Base-by-base conservation (phyloP, 2,888 invertebrate species). In the Drosophila silvestris region DNA sequence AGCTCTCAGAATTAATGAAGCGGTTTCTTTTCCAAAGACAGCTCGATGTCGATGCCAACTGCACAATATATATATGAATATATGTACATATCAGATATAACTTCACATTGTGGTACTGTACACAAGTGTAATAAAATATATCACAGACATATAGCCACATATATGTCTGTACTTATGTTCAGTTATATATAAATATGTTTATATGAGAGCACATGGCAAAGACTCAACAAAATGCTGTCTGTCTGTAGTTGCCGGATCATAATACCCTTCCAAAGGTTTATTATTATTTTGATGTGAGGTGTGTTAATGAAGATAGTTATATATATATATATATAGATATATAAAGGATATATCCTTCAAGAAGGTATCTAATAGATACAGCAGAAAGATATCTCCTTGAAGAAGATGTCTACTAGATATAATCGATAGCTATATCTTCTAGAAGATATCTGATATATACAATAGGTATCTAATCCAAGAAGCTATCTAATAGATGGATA, bases 101-200 rank as follows among this genome's bases (percentile, higher is more conserved):
- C 60, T 68, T 22, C 68, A 60, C 37, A 66, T 68, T 71, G 77
- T 60, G 69, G 74, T 59, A 80, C 79, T 80, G 82, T 82, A 80
- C 82, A 80, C 51, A 70, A 74, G 60, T 78, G 70, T 74, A 78
- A 74, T 74, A 68, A 77, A 68, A 79, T 79, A 71, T 79, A 60
- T 58, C 30, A 59, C 32, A 61, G 50, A 57, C 57, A 64, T 26
- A 57, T 32, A 52, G 28, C 35, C 14, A 51, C 39, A 30, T 37
- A 30, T 32, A 47, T n/a, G 2, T 28, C 3, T 50, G 10, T 51
- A 19, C 14, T 30, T 30, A 53, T 54, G 47, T 16, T 47, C 9
- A 47, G 7, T n/a, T 54, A 39, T 59, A n/a, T n/a, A 50, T 65
- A 60, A 51, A n/a, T 28, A 53, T 39, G 56, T 44, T 44, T 33